phyloP scores from a whole-genome alignment of 1,140 invertebrate genomes.

The Drosophila murphyi region DNA sequence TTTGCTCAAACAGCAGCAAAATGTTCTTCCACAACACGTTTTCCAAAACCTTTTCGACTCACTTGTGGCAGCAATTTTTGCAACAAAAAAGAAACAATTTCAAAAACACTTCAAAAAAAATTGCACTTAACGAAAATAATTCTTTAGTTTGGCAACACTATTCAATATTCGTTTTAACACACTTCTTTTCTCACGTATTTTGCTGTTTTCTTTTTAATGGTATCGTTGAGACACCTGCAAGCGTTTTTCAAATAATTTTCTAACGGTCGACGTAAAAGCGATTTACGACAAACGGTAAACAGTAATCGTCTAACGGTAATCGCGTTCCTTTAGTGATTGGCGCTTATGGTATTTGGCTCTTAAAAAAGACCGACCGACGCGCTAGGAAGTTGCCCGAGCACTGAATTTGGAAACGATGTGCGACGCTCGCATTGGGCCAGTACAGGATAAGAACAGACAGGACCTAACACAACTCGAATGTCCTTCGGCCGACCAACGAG shows the following conservation, averaged over 20 bases:
- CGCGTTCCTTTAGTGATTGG: neutral
- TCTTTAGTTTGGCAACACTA: constrained; percentile 16
- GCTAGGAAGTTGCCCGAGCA: constrained; percentile 81
- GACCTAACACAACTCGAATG: constrained; percentile 63
- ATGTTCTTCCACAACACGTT: neutral
- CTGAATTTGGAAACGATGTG: constrained; percentile 65
- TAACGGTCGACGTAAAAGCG: constrained; percentile 5
- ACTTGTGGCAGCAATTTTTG: neutral
- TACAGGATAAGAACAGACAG: constrained; percentile 33
- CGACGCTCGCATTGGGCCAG: constrained; percentile 68
- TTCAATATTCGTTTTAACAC: constrained; percentile 3
- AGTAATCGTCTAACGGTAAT: constrained; percentile 12
- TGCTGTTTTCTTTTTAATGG: neutral
- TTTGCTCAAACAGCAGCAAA: constrained; percentile 17
- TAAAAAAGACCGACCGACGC: constrained; percentile 66
- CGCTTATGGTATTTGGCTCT: constrained; percentile 9
- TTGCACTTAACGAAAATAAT: neutral
- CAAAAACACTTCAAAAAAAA: constrained; percentile 34
- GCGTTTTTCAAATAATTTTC: constrained; percentile 7
- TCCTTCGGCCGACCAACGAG: constrained; percentile 39
- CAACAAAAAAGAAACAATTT: neutral
- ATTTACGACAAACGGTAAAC: constrained; percentile 12
- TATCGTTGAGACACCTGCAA: constrained; percentile 7
- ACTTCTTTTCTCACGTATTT: neutral
- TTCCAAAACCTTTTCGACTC: constrained; percentile 17